Evolutionary conservation across 1,140 invertebrate genomes (phyloP), one percentile per base, ranked within the genome.

Genomic region (Lethocerus indicus): DNA sequence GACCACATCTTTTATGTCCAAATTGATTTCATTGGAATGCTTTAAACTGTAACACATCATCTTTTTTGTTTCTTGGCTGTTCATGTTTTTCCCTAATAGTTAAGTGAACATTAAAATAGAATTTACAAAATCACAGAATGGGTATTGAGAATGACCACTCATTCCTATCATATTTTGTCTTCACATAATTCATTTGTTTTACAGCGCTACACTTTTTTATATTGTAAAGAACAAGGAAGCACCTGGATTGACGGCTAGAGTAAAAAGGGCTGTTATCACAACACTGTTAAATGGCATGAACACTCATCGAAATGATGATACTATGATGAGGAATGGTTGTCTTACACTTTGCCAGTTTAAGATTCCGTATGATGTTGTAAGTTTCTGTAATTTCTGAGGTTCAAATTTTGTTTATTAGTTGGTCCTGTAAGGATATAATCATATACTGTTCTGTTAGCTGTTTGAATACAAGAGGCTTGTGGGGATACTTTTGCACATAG

Each of bases 251-350:
- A 65, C 67, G 53, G 73, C 70, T 35, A 60, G 74, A 58, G 69
- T 87, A 37, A 87, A 87, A 61, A 71, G 77, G 54, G 75, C 76
- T 59, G 87, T 90, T 51, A 83, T 91, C 27, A 75, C 75, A 9
- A 80, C 81, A 0, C 65, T 91, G 16, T 67, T 93, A 14, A 82
- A 87, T 63, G 87, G 82, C n/a, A 93, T 94, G 88, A 79, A 81
- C 54, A 71, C 73, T 43, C 83, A 90, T 61, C 72, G 75, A 56
- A 72, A 76, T 42, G 88, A 93, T 62, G 79, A 86, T 54, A 90
- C 85, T 6, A 92, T 96, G 87, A 84, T 95, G 74, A 70, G 90
- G 45, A 97, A 97, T 69, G 88, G 90, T 40, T 95, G 91, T 65
- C 71, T 97, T 39, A 92, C 88, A 1, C 68, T 96, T 4, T 95